Conservation (phyloP, 2,888 invertebrate species). For the Sceliomorpha sp. region DNA sequence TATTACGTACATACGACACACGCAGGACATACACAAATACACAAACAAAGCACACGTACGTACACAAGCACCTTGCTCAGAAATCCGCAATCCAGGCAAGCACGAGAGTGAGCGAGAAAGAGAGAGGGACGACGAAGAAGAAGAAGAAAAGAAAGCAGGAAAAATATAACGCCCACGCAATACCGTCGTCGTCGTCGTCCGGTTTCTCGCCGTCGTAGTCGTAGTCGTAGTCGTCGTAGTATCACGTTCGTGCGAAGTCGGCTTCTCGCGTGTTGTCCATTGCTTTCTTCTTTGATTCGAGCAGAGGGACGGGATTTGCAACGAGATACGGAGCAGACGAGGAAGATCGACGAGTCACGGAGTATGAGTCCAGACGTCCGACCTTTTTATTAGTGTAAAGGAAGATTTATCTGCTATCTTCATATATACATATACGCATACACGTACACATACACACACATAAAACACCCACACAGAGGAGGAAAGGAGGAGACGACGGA, state of each 20-base stretch:
- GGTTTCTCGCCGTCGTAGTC: slow-evolving; percentile 6
- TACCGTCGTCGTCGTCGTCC: slow-evolving; percentile 16
- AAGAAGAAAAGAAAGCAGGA: neutral
- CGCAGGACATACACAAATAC: slow-evolving; percentile 30
- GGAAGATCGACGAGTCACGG: neutral
- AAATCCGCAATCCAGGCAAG: slow-evolving; percentile 12
- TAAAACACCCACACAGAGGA: too few relatives aligned
- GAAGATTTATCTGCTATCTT: too few relatives aligned
- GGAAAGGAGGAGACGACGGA: too few relatives aligned
- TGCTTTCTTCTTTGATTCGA: slow-evolving; percentile 4
- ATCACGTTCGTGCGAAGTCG: slow-evolving; percentile 24
- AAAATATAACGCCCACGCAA: slow-evolving; percentile 13
- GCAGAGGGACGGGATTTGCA: neutral
- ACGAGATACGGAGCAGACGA: neutral
- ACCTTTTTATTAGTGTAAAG: slow-evolving; percentile 41
- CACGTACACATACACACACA: too few relatives aligned
- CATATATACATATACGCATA: too few relatives aligned
- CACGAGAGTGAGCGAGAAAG: slow-evolving; percentile 31
- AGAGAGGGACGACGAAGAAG: slow-evolving; percentile 10
- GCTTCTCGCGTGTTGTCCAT: slow-evolving; percentile 11
- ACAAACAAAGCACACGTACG: slow-evolving; percentile 22
- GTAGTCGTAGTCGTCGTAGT: slow-evolving; percentile 1
- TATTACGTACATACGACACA: slow-evolving; percentile 78
- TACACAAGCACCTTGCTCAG: slow-evolving; percentile 40
- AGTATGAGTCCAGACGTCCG: slow-evolving; percentile 39